Evolutionary conservation across 2,888 invertebrate genomes (phyloP), one percentile per base, ranked within the genome.

Genomic region (Calameuta pallipes): DNA sequence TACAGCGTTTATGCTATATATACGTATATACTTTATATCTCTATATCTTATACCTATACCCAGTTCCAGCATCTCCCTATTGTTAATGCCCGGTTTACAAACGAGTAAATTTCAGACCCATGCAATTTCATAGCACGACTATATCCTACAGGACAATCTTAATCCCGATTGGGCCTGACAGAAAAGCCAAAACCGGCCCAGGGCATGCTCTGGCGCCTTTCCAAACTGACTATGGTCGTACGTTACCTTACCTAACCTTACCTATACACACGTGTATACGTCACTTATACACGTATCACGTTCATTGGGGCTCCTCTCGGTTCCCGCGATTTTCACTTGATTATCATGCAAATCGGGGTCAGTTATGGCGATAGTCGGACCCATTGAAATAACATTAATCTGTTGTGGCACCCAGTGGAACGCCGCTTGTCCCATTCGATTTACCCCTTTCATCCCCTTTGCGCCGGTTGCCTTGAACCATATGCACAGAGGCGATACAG

Each of bases 301-400:
- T 85, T 86, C 87, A 80, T 76, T 75, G 74, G 75, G 79, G 56
- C 73, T 68, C 75, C 13, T 37, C 56, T 80, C 41, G 41, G 34
- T 75, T 70, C 69, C 69, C 78, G 82, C 84, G 86, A 83, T 85
- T 86, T 85, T 83, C 76, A 79, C 80, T 81, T 78, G 82, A 88
- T 88, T 88, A 86, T 86, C 81, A 88, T 88, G 88, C 87, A 88
- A 88, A 88, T 88, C 85, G 86, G 84, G 88, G 88, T 88, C 88
- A 88, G 88, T 86, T 84, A 85, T 82, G 82, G 79, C 83, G 83
- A 83, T 82, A 84, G 78, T 73, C 75, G 76, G 81, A 78, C 41
- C 84, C 86, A 88, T 88, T 86, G 88, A 88, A 88, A 88, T 86
- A 87, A 88, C 88, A 88, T 88, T 88, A 88, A 88, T 88, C 87